Evolutionary conservation across 2,888 invertebrate genomes (phyloP).

Genomic region (Cistogaster globosa): DNA sequence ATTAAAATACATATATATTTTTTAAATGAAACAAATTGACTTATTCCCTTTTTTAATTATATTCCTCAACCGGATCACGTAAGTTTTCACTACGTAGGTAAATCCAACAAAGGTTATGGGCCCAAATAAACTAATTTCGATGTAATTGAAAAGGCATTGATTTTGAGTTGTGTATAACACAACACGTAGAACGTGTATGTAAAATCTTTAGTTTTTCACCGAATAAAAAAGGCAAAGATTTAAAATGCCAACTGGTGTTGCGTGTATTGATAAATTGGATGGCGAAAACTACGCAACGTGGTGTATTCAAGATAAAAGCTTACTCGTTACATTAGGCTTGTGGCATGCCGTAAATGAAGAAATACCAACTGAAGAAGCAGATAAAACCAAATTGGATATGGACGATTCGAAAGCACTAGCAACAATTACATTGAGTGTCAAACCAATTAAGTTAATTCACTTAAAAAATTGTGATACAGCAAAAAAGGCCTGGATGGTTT

Average conservation of each 20-base stretch:
- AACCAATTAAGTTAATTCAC: constrained; percentile 43
- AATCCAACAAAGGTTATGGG: neutral
- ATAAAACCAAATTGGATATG: neutral
- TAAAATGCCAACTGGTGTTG: neutral
- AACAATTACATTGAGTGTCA: constrained; percentile 33
- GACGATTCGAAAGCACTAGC: constrained; percentile 46
- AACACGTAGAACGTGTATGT: neutral
- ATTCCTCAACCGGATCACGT: neutral
- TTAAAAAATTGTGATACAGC: constrained; percentile 48
- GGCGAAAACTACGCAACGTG: neutral
- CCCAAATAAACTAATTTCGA: neutral
- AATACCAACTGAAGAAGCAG: neutral
- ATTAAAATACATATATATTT: too few relatives aligned
- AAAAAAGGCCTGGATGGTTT: constrained; percentile 29
- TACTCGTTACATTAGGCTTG: constrained; percentile 39
- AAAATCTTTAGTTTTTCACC: neutral
- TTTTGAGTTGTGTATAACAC: neutral
- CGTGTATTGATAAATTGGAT: constrained; percentile 14
- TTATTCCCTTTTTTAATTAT: neutral
- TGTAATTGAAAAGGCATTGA: neutral
- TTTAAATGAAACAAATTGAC: neutral
- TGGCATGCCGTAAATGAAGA: constrained; percentile 27
- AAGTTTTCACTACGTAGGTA: neutral
- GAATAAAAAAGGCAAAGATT: neutral
- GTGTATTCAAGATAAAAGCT: neutral